phyloP scores from a whole-genome alignment of 2,113 vertebrate species.

The Clarias magur region DNA sequence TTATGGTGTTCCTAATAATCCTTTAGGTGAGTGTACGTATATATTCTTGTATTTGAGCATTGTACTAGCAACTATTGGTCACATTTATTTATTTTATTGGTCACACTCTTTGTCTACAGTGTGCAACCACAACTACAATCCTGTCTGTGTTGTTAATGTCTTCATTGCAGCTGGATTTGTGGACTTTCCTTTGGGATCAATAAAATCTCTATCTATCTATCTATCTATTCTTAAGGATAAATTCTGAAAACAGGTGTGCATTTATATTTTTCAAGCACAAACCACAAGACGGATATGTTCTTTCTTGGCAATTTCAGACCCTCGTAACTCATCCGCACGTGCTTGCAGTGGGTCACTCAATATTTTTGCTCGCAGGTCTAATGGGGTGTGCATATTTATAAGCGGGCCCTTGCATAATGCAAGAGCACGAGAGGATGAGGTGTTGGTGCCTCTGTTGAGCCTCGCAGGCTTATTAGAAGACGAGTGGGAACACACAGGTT shows the following conservation, averaged over 20 bases:
- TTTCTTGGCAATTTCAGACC: neutral
- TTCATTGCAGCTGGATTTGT: no score
- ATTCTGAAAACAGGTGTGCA: neutral
- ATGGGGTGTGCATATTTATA: slow-evolving; percentile 33
- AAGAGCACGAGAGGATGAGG: slow-evolving; percentile 12
- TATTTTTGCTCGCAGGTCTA: neutral
- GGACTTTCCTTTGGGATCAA: no score
- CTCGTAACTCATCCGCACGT: no score
- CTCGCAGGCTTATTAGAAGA: slow-evolving; percentile 17
- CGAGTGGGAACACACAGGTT: slow-evolving; percentile 26
- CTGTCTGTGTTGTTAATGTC: no score
- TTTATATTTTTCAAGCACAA: neutral
- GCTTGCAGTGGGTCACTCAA: neutral
- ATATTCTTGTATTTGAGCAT: no score
- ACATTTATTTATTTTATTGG: no score
- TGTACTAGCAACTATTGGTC: no score
- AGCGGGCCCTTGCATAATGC: slow-evolving; percentile 31
- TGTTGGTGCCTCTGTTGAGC: neutral
- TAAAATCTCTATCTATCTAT: no score
- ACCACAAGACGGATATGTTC: neutral
- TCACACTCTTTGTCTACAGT: no score
- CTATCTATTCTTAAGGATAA: neutral
- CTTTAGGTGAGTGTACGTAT: no score
- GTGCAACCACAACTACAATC: no score
- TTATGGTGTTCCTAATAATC: no score